Evolutionary conservation across 1,140 invertebrate species (phyloP), one percentile per base, ranked within the genome.

Genomic region (Aleiodes sp.): DNA sequence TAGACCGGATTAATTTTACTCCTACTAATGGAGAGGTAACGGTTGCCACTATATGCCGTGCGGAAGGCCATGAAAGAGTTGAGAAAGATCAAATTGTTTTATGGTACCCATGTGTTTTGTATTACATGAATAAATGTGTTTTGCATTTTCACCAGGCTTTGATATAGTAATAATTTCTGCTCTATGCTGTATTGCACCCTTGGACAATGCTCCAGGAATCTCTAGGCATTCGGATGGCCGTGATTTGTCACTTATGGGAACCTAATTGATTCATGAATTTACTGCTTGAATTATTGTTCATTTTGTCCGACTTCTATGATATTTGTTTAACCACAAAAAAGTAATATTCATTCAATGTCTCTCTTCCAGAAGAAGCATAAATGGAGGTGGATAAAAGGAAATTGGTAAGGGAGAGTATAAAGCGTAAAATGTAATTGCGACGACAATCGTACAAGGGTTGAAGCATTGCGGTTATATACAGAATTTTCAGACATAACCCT

Each of bases 1-100:
- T 70, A 66, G 31, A 41, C 46, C 24, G 62, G 68, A 68, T 68
- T 68, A 66, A 65, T 65, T 46, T 31, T 52, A 39, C 57, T 64
- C 39, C 24, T 21, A 46, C 33, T 68, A 60, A 62, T 59, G 33
- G 43, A 70, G 41, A 56, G 52, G 14, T 16, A 65, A 68, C 33
- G 56, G 59, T 19, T 8, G 41, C 12, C 39, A 43, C 12, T 16
- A 16, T 6, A 16, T 43, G 39, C 12, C 39, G 8, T 16, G 39
- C 39, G 1, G 10, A n/a, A 43, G 19, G 12, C 10, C 39, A 2
- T 14, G 39, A n/a, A 43, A 43, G 39, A 43, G 12, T 43, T 43
- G 39, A 43, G 39, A n/a, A 43, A 41, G 6, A 43, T 43, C 2
- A 6, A 10, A 43, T 43, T 43, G 19, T 43, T n/a, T 43, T 12